Base-by-base conservation (phyloP, 2,113 vertebrate species). In the Vimba vimba region DNA sequence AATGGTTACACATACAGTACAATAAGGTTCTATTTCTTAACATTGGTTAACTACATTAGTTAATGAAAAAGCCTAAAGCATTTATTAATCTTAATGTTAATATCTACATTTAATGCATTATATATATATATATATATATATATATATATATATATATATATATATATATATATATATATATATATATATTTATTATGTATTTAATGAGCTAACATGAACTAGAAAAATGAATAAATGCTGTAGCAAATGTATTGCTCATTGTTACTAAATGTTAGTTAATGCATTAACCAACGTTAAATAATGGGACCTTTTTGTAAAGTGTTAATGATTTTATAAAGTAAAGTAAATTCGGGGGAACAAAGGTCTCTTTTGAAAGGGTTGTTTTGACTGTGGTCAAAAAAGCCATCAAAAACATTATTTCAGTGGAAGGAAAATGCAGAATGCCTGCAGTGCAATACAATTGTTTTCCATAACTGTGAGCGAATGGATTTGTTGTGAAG, bases 401-500 rank as follows among this genome's bases (percentile, higher is more conserved):
- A 39, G 69, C 21, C 23, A 73, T 73, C 23, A 73, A 73, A 71
- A 45, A 47, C n/a, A 12, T 6, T 15, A 1, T 25, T 75, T 75
- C 43, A 75, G n/a, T 27, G 6, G 43, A 43, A 75, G n/a, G 6
- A 27, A 74, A 75, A 75, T 4, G 11, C 23, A 45, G 71, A 75
- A 75, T 50, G 17, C 71, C 39, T 50, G 71, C 47, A 25, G 43
- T 50, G 71, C 71, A 50, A 75, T 47, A 75, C 17, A 47, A 75
- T n/a, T 45, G 39, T 43, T 74, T 13, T 74, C 36, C 69, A 74
- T 75, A 47, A 75, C 43, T 47, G 12, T 43, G 71, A 50, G 71
- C 3, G 3, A 75, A 75, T 75, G 25, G 71, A 75, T 75, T 75
- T 75, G n/a, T 45, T 75, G 71, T 50, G n/a, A 75, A 75, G 71